Percentiles rank a stretch among this genome's conserved stretches.
phyloP scores from a whole-genome alignment of 2,113 vertebrate genomes.

The Noturus placidus region DNA sequence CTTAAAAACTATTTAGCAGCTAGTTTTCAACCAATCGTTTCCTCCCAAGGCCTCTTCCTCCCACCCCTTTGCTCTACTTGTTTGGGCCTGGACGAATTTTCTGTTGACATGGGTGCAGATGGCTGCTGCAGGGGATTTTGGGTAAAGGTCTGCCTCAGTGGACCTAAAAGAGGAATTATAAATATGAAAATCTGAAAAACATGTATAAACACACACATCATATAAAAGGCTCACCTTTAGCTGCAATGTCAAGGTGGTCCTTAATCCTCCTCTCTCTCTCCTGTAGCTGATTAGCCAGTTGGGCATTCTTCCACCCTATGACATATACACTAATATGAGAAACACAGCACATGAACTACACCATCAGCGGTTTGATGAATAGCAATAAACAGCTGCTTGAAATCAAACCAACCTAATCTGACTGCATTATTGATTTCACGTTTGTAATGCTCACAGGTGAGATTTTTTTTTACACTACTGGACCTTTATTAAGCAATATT shows the following conservation, averaged over 20 bases:
- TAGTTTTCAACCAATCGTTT: conserved; percentile 73
- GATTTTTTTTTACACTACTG: neutral
- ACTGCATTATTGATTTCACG: neutral
- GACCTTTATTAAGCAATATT: neutral
- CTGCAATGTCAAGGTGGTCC: conserved; percentile 78
- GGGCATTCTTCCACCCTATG: conserved; percentile 84
- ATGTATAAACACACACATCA: neutral
- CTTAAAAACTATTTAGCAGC: neutral
- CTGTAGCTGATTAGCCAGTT: conserved; percentile 75
- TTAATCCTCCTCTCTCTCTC: conserved; percentile 79
- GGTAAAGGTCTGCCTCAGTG: conserved; percentile 83
- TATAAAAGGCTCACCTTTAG: conserved; percentile 71
- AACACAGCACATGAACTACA: neutral
- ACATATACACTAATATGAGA: neutral
- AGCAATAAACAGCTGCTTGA: neutral
- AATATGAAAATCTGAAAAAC: neutral
- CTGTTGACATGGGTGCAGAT: conserved; percentile 47
- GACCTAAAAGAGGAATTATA: conserved; percentile 68
- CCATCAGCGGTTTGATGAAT: neutral
- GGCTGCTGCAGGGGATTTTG: conserved; percentile 81
- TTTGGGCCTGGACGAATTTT: conserved; percentile 55
- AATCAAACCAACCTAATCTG: neutral
- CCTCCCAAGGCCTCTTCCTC: conserved; percentile 77
- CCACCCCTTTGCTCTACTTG: neutral
- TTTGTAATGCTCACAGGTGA: neutral